A percentile compares a stretch with the other conserved stretches of the same genome.
Evolutionary conservation across 2,888 invertebrate genomes (phyloP).

Genomic region (Anaspis maculata): DNA sequence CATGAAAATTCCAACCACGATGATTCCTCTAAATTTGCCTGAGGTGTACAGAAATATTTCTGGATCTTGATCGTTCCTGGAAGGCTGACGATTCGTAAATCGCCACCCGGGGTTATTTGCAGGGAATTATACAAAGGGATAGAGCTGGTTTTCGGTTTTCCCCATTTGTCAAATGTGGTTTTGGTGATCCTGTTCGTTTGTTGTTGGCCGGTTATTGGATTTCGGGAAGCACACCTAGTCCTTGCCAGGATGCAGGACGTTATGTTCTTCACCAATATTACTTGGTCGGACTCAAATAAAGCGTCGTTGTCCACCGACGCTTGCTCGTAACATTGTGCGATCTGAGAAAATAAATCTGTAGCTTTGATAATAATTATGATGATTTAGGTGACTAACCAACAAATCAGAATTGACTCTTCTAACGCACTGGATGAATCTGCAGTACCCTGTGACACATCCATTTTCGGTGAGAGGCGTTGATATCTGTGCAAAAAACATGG

Average conservation of each 20-base stretch:
- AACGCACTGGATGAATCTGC: conserved; percentile 53
- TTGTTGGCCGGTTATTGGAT: conserved; percentile 57
- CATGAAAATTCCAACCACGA: conserved; percentile 25
- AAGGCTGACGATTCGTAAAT: conserved; percentile 49
- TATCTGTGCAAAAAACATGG: too few relatives aligned
- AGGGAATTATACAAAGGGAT: conserved; percentile 46
- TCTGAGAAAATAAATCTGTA: too few relatives aligned
- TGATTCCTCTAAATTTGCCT: conserved; percentile 47
- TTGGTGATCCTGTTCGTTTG: conserved; percentile 46
- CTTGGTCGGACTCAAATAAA: conserved; percentile 45
- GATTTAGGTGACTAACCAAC: conserved; percentile 49
- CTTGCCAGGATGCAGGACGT: conserved; percentile 59
- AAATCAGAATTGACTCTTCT: conserved; percentile 49
- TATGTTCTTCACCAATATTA: conserved; percentile 53
- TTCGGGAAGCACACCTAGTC: conserved; percentile 52
- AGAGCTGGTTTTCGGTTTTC: conserved; percentile 30
- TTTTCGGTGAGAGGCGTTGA: too few relatives aligned
- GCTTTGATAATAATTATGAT: too few relatives aligned
- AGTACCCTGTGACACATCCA: conserved; percentile 50
- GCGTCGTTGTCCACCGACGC: conserved; percentile 46
- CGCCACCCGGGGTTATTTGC: conserved; percentile 49
- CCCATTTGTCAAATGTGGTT: conserved; percentile 22
- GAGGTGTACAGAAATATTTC: conserved; percentile 48
- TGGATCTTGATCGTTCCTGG: conserved; percentile 45
- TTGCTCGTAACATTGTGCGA: too few relatives aligned